phyloP scores from a whole-genome alignment of 2,888 invertebrate genomes.

The Ceramica pisi region DNA sequence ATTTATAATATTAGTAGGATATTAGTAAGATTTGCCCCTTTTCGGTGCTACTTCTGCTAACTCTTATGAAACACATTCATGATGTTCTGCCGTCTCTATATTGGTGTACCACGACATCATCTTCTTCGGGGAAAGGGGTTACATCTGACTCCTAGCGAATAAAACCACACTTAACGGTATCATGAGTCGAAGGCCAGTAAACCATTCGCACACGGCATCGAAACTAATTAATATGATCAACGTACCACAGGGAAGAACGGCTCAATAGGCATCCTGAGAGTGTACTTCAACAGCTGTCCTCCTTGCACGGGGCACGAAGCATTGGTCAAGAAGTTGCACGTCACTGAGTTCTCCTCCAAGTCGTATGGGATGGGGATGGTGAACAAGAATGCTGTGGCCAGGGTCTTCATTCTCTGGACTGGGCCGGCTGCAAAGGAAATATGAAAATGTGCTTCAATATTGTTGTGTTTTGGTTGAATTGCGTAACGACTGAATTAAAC shows the following conservation, averaged over 20 bases:
- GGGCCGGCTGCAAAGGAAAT: conserved; percentile 66
- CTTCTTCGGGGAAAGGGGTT: too few species aligned
- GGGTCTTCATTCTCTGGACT: conserved; percentile 69
- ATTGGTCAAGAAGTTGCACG: conserved; percentile 76
- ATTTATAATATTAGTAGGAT: too few species aligned
- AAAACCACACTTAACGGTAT: too few species aligned
- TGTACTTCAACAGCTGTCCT: conserved; percentile 47
- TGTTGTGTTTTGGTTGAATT: background rate
- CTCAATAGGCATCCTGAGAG: conserved; percentile 71
- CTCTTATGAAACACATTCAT: too few species aligned
- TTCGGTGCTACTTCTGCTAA: too few species aligned
- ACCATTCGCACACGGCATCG: too few species aligned
- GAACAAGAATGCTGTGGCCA: conserved; percentile 67
- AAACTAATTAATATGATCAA: conserved; percentile 12
- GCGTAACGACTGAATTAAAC: too few species aligned
- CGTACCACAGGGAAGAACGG: conserved; percentile 71
- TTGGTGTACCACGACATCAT: too few species aligned
- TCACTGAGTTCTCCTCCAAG: conserved; percentile 63
- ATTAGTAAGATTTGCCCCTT: too few species aligned
- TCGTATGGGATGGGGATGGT: conserved; percentile 54
- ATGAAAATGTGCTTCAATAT: background rate
- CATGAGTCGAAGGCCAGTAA: too few species aligned
- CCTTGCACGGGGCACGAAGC: conserved; percentile 66
- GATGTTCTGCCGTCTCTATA: too few species aligned
- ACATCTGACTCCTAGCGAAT: too few species aligned